phyloP scores from a whole-genome alignment of 1,140 invertebrate species.

The Rhyzopertha dominica region DNA sequence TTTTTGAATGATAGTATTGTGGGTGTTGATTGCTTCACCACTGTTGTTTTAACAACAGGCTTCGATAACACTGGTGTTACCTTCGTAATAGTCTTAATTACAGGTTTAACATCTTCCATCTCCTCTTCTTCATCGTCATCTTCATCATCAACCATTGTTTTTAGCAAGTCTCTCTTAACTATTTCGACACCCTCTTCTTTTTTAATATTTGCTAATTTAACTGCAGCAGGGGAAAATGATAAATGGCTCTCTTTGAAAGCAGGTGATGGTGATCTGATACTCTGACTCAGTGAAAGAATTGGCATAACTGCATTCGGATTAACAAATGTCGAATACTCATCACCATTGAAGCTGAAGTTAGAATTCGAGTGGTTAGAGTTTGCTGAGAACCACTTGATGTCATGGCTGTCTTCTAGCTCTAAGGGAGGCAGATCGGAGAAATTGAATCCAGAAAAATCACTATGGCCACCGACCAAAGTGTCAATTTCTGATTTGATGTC shows the following conservation, averaged over 20 bases:
- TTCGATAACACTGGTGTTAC: slow-evolving; percentile 39
- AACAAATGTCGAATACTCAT: slow-evolving; percentile 69
- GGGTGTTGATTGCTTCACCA: slow-evolving; percentile 22
- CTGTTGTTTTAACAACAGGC: slow-evolving; percentile 28
- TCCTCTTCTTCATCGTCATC: slow-evolving; percentile 46
- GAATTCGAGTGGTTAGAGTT: slow-evolving; percentile 59
- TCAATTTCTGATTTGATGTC: slow-evolving; percentile 74
- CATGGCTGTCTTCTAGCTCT: slow-evolving; percentile 58
- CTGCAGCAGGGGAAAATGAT: slow-evolving; percentile 59
- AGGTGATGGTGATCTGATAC: slow-evolving; percentile 46
- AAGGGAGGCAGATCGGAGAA: slow-evolving; percentile 62
- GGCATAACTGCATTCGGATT: slow-evolving; percentile 73
- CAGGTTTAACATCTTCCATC: slow-evolving; percentile 51
- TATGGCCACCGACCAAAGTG: slow-evolving; percentile 62
- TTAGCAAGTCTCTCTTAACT: slow-evolving; percentile 39
- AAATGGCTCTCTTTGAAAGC: slow-evolving; percentile 57
- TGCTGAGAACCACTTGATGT: slow-evolving; percentile 51
- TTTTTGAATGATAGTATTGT: slow-evolving; percentile 36
- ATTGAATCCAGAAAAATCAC: slow-evolving; percentile 56
- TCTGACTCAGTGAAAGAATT: slow-evolving; percentile 42
- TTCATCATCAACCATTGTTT: slow-evolving; percentile 42
- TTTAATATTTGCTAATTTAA: slow-evolving; percentile 53
- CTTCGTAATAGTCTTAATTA: slow-evolving; percentile 41
- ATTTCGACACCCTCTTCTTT: slow-evolving; percentile 24
- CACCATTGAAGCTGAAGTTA: slow-evolving; percentile 66